These are phyloP conservation scores for Antigone vipio DNA, from an alignment of 2,113 vertebrate species.

Conservation along the genomic window DNA sequence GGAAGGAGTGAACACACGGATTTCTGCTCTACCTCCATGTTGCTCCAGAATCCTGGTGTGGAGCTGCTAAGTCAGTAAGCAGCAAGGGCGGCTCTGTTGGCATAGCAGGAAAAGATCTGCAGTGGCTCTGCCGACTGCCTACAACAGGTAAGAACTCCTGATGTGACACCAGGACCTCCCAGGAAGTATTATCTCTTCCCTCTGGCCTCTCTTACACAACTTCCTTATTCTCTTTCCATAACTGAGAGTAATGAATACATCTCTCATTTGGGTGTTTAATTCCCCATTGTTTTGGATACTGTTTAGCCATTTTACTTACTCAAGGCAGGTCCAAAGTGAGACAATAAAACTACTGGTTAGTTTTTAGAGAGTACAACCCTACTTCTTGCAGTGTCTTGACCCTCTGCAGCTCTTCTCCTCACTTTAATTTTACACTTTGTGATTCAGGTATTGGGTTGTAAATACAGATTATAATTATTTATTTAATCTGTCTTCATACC, in stretches of 20 bases:
- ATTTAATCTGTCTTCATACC: background rate
- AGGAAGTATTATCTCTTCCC: background rate
- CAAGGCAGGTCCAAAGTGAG: background rate
- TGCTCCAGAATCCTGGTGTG: background rate
- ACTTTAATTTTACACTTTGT: background rate
- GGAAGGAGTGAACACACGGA: accelerated
- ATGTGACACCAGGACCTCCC: background rate
- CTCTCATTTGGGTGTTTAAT: background rate
- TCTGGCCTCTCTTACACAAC: background rate
- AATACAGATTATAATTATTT: background rate
- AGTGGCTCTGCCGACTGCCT: background rate
- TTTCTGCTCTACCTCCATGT: background rate
- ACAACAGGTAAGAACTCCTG: background rate
- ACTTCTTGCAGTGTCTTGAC: background rate
- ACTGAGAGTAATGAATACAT: background rate
- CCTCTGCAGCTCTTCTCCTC: background rate
- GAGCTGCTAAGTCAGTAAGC: background rate
- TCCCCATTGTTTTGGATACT: background rate
- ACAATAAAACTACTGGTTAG: background rate
- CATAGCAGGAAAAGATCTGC: background rate
- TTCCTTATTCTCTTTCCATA: background rate
- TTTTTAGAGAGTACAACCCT: background rate
- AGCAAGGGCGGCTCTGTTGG: background rate
- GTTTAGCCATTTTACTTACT: background rate
- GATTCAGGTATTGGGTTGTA: background rate